Evolutionary conservation across 92 coral and sea anemone species (phyloP).

Genomic region (Actinostola sp.): DNA sequence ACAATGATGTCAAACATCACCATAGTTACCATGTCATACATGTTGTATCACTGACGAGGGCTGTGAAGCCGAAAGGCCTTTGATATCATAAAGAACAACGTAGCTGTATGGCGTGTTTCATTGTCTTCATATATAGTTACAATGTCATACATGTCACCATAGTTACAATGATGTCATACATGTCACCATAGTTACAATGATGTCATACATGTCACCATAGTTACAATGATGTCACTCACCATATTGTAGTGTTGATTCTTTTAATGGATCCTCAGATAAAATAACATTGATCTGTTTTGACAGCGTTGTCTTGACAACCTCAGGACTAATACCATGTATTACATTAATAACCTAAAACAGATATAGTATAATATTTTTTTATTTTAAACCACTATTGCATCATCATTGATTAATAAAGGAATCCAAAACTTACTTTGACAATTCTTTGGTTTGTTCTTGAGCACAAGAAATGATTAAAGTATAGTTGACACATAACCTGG

Average conservation of each 20-base stretch:
- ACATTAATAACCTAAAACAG: not conserved
- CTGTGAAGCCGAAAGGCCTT: too few species aligned
- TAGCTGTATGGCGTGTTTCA: too few species aligned
- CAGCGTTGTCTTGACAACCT: not conserved
- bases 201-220: not conserved
- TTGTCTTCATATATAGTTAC: too few species aligned
- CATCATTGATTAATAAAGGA: not conserved
- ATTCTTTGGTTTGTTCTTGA: constrained; percentile 29
- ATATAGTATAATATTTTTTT: too few species aligned
- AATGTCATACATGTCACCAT: too few species aligned
- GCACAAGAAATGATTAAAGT: not conserved
- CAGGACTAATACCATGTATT: not conserved
- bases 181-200: not conserved
- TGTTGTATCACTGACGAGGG: too few species aligned
- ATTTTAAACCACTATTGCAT: too few species aligned
- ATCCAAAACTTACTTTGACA: constrained; percentile 6
- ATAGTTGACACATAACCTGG: not conserved
- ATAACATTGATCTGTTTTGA: constrained; percentile 7
- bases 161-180: too few species aligned
- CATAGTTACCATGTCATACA: too few species aligned
- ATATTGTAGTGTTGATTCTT: constrained; percentile 17
- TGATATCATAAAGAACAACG: too few species aligned
- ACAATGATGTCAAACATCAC: too few species aligned
- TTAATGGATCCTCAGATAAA: not conserved
- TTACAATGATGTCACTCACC: not conserved